Evolutionary conservation across 1,140 invertebrate genomes (phyloP), one percentile per base, ranked within the genome.

Genomic region (Phortica variegata): DNA sequence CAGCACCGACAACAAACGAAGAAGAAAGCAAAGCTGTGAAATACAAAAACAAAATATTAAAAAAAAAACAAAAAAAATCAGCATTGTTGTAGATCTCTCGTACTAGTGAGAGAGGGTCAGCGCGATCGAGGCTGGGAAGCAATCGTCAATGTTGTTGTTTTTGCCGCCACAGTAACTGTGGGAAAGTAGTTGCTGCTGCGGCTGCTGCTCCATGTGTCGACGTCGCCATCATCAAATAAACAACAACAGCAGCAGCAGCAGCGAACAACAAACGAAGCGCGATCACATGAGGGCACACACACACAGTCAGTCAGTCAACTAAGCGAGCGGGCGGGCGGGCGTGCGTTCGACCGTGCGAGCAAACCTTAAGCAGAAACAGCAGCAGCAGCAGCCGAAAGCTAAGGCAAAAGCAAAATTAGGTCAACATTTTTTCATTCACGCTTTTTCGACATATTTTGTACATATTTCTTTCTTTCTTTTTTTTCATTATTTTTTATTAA

Each of bases 391-490:
- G n/a, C n/a, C n/a, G n/a, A n/a, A n/a, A n/a, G n/a, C n/a, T n/a
- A n/a, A 26, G 23, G 23, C 23, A 26, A 26, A 6, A 26, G 10
- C 36, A 43, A 71, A 72, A 72, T 72, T 72, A 61, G 68, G 68
- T 72, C 68, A 72, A 72, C 68, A 72, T 72, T 72, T 68, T 72
- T 72, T 68, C 68, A 72, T 72, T 70, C 65, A 70, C 61, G 66
- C 57, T 62, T 68, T 63, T 66, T 66, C 63, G 57, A 66, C 63
- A 58, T 42, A 58, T 62, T 57, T 68, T 65, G 52, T 65, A 58
- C 65, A 45, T 65, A 43, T 65, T 65, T 55, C 61, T 61, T 65
- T 56, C 58, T 58, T 61, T 58, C 58, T 61, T 54, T 26, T 46
- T 40, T 36, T 50, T 47, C n/a, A 43, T 43, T 26, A 47, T 63